phyloP scores from a whole-genome alignment of 2,888 invertebrate genomes.

The Ennomos fuscantarius region DNA sequence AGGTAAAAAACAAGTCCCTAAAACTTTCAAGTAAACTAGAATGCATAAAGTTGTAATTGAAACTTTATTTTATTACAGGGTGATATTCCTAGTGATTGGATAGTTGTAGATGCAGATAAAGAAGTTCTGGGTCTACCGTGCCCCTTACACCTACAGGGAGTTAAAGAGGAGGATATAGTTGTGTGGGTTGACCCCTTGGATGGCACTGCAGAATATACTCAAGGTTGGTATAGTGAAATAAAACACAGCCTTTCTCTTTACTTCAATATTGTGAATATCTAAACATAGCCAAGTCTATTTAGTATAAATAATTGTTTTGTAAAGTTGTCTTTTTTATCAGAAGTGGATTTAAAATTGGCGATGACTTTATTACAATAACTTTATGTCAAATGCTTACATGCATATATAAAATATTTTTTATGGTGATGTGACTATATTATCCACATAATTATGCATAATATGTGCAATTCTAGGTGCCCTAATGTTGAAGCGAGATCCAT shows the following conservation, averaged over 20 bases:
- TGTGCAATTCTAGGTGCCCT: slow-evolving; percentile 80
- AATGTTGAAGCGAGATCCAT: slow-evolving; percentile 83
- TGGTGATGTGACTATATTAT: slow-evolving; percentile 20
- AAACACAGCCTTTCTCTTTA: too few species aligned
- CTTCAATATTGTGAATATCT: too few species aligned
- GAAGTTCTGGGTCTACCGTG: slow-evolving; percentile 87
- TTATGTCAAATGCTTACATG: slow-evolving; percentile 6
- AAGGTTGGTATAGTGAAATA: slow-evolving; percentile 82
- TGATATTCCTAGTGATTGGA: slow-evolving; percentile 89
- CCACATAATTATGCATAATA: slow-evolving; percentile 15
- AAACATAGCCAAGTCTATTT: too few species aligned
- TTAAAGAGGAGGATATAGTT: slow-evolving; percentile 93
- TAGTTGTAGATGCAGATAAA: slow-evolving; percentile 89
- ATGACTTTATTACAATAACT: background rate
- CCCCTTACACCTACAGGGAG: slow-evolving; percentile 87
- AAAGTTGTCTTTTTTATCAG: too few species aligned
- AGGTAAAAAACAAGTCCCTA: slow-evolving; percentile 56
- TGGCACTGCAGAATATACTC: slow-evolving; percentile 99
- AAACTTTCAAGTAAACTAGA: background rate
- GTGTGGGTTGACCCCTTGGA: slow-evolving; percentile 99
- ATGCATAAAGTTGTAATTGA: background rate
- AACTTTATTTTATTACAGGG: slow-evolving; percentile 43
- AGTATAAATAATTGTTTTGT: too few species aligned
- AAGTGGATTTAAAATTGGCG: too few species aligned
- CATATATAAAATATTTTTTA: slow-evolving; percentile 12